phyloP scores from a whole-genome alignment of 2,888 invertebrate genomes.

The Drosophila paramelanica region DNA sequence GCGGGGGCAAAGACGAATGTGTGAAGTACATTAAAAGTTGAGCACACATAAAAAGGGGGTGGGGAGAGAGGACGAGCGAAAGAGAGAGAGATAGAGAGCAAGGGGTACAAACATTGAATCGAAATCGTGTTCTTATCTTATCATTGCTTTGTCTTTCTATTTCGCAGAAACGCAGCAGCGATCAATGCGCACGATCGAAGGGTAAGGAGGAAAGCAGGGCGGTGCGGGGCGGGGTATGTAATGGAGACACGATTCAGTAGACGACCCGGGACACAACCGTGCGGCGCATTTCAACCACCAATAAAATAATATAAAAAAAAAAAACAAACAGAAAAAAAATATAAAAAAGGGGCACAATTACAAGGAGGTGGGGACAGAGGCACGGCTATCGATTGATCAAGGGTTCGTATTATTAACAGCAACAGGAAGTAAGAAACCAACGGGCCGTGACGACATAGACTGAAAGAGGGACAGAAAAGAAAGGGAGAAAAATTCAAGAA shows the following conservation, averaged over 20 bases:
- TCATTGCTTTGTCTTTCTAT: slow-evolving; percentile 43
- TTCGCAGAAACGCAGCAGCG: slow-evolving; percentile 22
- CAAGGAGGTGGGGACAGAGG: background rate
- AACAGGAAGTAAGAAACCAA: slow-evolving; percentile 47
- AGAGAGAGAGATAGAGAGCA: background rate
- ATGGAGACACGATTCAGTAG: slow-evolving; percentile 15
- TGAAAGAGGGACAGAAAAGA: background rate
- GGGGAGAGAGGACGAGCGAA: background rate
- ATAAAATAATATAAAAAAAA: background rate
- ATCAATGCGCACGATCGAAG: slow-evolving; percentile 17
- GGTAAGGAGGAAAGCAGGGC: slow-evolving; percentile 1
- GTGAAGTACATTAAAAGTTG: slow-evolving; percentile 47
- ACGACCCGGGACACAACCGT: slow-evolving; percentile 26
- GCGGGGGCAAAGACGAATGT: slow-evolving; percentile 33
- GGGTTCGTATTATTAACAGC: slow-evolving; percentile 25
- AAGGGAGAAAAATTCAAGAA: too few species aligned
- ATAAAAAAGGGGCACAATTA: slow-evolving; percentile 4
- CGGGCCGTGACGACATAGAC: slow-evolving; percentile 32
- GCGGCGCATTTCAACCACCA: slow-evolving; percentile 50
- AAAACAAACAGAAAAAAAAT: background rate
- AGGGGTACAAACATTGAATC: slow-evolving; percentile 3
- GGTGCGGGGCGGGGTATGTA: slow-evolving; percentile 2
- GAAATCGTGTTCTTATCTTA: slow-evolving; percentile 54
- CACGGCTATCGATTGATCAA: slow-evolving; percentile 28
- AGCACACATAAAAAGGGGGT: slow-evolving; percentile 18